Percentiles rank a stretch among this genome's conserved stretches.
phyloP scores from a whole-genome alignment of 2,113 vertebrate genomes.

The Gambusia affinis region DNA sequence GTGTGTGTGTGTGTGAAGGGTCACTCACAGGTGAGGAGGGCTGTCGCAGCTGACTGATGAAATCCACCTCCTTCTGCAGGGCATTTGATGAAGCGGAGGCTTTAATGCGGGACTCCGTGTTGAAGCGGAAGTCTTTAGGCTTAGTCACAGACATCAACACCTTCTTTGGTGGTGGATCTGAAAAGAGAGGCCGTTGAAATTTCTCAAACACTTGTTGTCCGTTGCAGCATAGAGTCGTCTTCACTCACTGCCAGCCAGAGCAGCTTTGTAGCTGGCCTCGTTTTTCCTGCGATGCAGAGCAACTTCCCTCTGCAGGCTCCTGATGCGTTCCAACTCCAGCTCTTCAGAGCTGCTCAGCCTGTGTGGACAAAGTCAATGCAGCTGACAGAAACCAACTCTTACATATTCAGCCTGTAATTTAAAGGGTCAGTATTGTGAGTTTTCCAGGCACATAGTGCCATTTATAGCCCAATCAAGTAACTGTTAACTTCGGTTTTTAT shows the following conservation, averaged over 20 bases:
- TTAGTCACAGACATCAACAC: slow-evolving; percentile 82
- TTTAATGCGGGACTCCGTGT: slow-evolving; percentile 83
- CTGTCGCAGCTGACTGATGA: slow-evolving; percentile 85
- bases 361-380: not conserved
- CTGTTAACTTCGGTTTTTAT: no score
- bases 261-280: slow-evolving; percentile 88
- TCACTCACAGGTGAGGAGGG: slow-evolving; percentile 85
- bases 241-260: slow-evolving; percentile 87
- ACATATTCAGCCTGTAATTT: no score
- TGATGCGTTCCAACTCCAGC: slow-evolving; percentile 87
- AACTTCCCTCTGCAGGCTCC: slow-evolving; percentile 87
- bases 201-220: no score
- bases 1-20: no score
- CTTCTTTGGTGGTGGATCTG: slow-evolving; percentile 86
- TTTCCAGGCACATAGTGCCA: no score
- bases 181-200: not conserved
- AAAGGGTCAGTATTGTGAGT: no score
- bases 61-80: slow-evolving; percentile 83
- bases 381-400: no score
- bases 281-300: slow-evolving; percentile 87
- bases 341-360: slow-evolving; percentile 85
- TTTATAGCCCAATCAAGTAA: no score
- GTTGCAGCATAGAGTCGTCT: not conserved
- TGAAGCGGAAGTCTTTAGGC: slow-evolving; percentile 89
- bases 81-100: slow-evolving; percentile 52